phyloP scores from a whole-genome alignment of 2,113 vertebrate genomes.

The Passer montanus region DNA sequence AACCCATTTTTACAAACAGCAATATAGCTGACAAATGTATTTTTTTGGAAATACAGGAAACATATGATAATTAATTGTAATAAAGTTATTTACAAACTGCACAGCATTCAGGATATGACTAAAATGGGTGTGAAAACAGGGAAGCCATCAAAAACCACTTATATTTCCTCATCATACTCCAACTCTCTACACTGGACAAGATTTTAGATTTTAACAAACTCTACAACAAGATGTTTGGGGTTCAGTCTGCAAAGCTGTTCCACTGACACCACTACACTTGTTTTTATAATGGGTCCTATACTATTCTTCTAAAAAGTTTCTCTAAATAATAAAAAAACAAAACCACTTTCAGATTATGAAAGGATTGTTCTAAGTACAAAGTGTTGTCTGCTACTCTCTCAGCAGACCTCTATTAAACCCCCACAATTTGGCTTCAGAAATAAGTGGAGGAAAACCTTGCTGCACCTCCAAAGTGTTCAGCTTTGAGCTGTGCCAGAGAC shows the following conservation, averaged over 20 bases:
- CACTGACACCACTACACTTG: neutral
- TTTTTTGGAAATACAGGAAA: conserved; percentile 18
- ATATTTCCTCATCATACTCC: neutral
- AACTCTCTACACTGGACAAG: neutral
- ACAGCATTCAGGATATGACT: neutral
- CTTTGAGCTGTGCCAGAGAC: conserved; percentile 70
- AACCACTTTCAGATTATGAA: neutral
- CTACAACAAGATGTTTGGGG: neutral
- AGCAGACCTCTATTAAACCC: conserved; percentile 27
- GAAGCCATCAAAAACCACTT: neutral
- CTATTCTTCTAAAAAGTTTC: neutral
- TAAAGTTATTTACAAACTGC: conserved; percentile 17
- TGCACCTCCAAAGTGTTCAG: neutral
- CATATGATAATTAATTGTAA: conserved; percentile 14
- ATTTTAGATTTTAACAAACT: neutral
- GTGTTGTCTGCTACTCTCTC: neutral
- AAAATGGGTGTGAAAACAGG: neutral
- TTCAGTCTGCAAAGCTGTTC: neutral
- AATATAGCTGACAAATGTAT: conserved; percentile 34
- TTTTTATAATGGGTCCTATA: neutral
- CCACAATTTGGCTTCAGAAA: neutral
- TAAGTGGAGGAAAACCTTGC: neutral
- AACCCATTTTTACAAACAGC: conserved; percentile 17
- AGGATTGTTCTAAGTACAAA: conserved; percentile 1
- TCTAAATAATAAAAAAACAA: neutral